Base-by-base conservation (phyloP, 2,888 invertebrate species). In the Cephus pygmeus region DNA sequence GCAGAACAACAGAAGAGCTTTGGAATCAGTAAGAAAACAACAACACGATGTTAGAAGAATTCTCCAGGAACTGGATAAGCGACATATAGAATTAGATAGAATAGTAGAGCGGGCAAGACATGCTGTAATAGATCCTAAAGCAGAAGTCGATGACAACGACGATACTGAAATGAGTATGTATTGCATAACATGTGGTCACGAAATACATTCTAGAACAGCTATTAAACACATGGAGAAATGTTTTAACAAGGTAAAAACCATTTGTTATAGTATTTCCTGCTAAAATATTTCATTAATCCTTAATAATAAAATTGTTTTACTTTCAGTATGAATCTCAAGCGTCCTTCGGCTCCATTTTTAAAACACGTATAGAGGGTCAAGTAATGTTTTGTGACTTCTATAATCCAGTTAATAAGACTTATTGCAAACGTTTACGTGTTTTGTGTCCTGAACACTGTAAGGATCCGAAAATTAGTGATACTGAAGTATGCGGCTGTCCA, bases 351-450 rank as follows among this genome's bases (percentile, higher is more conserved):
- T 98, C 98, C 34, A 95, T 97, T 73, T 98, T 97, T 88, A 97
- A 98, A 90, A 98, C 98, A 0, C 93, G 97, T 78, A 98, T 99
- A 86, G 98, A 98, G 91, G 97, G 97, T 0, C 97, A 97, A 92
- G 97, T 97, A 85, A 98, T 99, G 96, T 99, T 99, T 92, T 99
- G 99, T 91, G 99, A 99, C 88, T 97, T 96, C 91, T 99, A 96
- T 92, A 99, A 98, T 92, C 94, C 96, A 0, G 93, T 94, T 6
- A 97, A 96, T 87, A 95, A 95, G 76, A 98, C 98, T 0, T 99
- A 99, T 88, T 99, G 99, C 92, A 99, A 99, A 92, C 93, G 99
- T 77, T 92, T 99, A 79, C 94, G 98, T 84, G 98, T 99, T 0
- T 94, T 99, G 83, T 99, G 99, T 89, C 99, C 99, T 0, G 99